Evolutionary conservation across 2,113 vertebrate species (phyloP).

Genomic region (Lates calcarifer): DNA sequence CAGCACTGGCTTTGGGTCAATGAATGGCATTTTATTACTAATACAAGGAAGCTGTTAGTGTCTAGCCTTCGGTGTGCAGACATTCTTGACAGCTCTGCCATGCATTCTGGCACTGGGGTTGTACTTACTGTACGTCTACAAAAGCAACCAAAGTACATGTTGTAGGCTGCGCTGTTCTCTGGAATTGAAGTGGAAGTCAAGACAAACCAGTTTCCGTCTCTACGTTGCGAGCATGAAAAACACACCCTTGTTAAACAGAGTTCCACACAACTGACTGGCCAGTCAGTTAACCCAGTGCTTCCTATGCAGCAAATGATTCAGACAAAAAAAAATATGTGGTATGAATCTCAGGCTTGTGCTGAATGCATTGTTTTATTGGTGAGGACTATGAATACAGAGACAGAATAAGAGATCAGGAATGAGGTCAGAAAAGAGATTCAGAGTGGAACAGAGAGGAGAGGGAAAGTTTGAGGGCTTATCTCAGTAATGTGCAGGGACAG

Average conservation of each 20-base stretch:
- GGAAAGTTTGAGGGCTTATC: constrained; percentile 74
- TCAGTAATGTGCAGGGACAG: constrained; percentile 78
- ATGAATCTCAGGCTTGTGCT: background rate
- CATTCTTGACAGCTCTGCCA: constrained; percentile 11
- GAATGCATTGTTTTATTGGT: constrained; percentile 16
- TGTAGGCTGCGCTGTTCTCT: background rate
- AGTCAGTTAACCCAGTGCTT: constrained; percentile 16
- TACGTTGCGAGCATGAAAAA: background rate
- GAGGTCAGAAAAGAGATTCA: constrained; percentile 69
- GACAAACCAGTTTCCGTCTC: constrained; percentile 60
- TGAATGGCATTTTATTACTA: background rate
- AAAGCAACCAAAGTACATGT: background rate
- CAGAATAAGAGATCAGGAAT: constrained; percentile 46
- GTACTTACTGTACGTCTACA: background rate
- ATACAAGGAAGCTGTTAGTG: background rate
- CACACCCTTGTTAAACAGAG: constrained; percentile 19
- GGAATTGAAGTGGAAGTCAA: background rate
- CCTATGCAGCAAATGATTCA: background rate
- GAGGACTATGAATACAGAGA: constrained; percentile 12
- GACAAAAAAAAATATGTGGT: background rate
- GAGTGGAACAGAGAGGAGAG: constrained; percentile 59
- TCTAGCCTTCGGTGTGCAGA: background rate
- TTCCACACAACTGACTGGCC: constrained; percentile 16
- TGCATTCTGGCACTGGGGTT: background rate
- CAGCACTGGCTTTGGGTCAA: background rate